phyloP scores from a whole-genome alignment of 2,797 vertebrate species.

The Gephyroberyx darwinii region DNA sequence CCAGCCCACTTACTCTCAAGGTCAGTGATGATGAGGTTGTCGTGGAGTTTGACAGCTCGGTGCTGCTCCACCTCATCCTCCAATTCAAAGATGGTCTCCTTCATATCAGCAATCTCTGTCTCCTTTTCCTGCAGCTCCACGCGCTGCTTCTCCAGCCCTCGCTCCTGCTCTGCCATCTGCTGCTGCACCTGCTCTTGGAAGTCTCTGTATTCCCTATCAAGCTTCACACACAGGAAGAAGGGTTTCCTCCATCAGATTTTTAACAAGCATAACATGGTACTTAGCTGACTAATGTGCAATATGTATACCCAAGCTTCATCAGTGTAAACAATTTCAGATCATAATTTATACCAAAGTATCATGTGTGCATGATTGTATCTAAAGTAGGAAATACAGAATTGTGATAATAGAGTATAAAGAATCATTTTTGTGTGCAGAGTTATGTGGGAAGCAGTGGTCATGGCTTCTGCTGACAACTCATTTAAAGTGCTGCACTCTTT shows the following conservation, averaged over 20 bases:
- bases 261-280: conserved; percentile 7
- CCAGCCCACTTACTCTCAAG: conserved; percentile 89
- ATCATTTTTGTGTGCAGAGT: neutral
- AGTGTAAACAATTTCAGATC: neutral
- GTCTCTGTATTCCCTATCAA: conserved; percentile 90
- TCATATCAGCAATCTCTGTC: conserved; percentile 94
- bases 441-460: neutral
- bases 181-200: conserved; percentile 93
- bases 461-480: neutral
- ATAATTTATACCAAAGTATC: neutral
- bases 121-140: conserved; percentile 92
- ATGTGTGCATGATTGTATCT: too few species aligned
- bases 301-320: neutral
- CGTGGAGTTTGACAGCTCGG: conserved; percentile 94
- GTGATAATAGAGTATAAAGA: too few species aligned
- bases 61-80: conserved; percentile 99
- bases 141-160: conserved; percentile 88
- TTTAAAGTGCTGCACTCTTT: neutral
- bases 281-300: conserved; percentile 16
- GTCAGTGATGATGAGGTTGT: conserved; percentile 97
- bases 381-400: too few species aligned
- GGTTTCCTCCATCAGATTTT: conserved; percentile 27
- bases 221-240: conserved; percentile 72
- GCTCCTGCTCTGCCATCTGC: conserved; percentile 90
- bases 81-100: conserved; percentile 96